These are phyloP conservation scores for Homarus gammarus DNA, from an alignment of 2,888 invertebrate genomes.

Conservation along the genomic window DNA sequence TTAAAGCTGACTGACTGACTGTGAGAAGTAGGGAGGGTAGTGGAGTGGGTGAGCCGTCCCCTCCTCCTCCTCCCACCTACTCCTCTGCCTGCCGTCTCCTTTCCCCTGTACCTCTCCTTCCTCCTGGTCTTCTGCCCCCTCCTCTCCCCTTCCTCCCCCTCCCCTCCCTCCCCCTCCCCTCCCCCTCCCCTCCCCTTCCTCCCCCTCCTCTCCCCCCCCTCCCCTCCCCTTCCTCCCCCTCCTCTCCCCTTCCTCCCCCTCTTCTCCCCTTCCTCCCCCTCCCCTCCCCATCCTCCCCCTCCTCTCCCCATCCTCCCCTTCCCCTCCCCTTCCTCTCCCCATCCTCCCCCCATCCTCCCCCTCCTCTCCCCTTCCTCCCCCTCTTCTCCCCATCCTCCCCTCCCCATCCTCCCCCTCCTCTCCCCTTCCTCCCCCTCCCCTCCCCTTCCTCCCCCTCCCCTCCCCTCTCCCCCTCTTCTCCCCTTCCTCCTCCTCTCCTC, in stretches of 20 bases:
- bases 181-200: not conserved
- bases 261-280: not conserved
- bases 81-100: too few species aligned
- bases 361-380: not conserved
- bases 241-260: not conserved
- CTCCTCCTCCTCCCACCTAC: too few species aligned
- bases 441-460: conserved; percentile 4
- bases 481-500: too few species aligned
- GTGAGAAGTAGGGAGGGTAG: too few species aligned
- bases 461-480: conserved; percentile 18
- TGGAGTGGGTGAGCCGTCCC: too few species aligned
- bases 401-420: not conserved
- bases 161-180: too few species aligned
- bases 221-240: not conserved
- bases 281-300: not conserved
- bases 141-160: not conserved
- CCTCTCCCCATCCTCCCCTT: not conserved
- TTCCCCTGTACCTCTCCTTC: not conserved
- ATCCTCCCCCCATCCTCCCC: too few species aligned
- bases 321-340: not conserved
- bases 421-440: conserved; percentile 1
- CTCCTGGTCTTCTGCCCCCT: too few species aligned
- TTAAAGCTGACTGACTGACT: too few species aligned
- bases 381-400: not conserved
- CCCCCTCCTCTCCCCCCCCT: not conserved